Base-by-base conservation (phyloP, 2,113 vertebrate genomes). In the Elachura formosa region DNA sequence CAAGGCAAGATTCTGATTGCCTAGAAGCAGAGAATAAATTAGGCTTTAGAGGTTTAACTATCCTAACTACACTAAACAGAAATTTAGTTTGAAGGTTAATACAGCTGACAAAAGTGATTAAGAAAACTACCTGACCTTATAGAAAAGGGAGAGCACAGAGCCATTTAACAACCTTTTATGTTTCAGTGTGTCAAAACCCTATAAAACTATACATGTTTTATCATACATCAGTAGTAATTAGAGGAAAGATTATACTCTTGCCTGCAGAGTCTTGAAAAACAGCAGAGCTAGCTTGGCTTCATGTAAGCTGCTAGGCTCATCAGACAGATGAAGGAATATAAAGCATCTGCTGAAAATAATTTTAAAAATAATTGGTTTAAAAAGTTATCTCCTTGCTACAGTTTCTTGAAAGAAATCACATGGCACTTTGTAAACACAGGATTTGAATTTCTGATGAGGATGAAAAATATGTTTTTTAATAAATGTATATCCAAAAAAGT, bases 261-360 rank as follows among this genome's bases (percentile, higher is more conserved):
- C 38, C 68, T 88, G 16, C 5, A 40, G 66, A 87, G 25, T 7
- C 21, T 72, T 67, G 46, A 84, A 33, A 76, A 46, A 68, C 20
- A 78, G 46, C n/a, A 54, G 36, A 88, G 34, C 9, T 87, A 14
- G 87, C 74, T 43, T 22, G n/a, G 12, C 62, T 95, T 94, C 92
- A 24, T 25, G 28, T 4, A 54, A 76, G 29, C 11, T 93, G 28
- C 45, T 56, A 49, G 49, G 59, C 38, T 90, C 28, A 41, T 86
- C 49, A 78, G n/a, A 73, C 11, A n/a, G 46, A 83, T 36, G 14
- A 76, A 87, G 55, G 26, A 75, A 18, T 58, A 49, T 33, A 84
- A 87, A 93, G 20, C 77, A 95, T 91, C 71, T 96, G 67, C 55
- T 75, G 33, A 55, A 97, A 97, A 94, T 76, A 2, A 72, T 96